A percentile compares a stretch with the other conserved stretches of the same genome.
These are phyloP conservation scores for Channa maculata DNA, from an alignment of 2,113 vertebrate species.

Conservation along the genomic window DNA sequence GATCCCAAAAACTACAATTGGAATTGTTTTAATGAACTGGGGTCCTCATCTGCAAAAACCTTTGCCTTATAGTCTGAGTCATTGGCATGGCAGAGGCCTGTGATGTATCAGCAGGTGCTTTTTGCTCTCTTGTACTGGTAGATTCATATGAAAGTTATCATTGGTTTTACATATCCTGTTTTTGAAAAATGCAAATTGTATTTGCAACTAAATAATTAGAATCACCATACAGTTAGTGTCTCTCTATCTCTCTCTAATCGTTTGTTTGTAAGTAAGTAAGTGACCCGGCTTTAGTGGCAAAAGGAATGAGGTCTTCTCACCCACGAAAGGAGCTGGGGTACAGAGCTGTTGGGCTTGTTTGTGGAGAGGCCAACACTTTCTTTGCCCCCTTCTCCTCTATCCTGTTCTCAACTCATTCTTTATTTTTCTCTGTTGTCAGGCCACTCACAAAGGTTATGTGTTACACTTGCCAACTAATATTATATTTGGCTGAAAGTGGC, in stretches of 20 bases:
- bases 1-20: neutral
- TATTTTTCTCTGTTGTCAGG: conserved; percentile 37
- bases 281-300: conserved; percentile 31
- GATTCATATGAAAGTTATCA: no score
- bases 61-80: no score
- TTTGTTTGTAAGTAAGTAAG: neutral
- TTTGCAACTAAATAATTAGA: no score
- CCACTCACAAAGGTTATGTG: conserved; percentile 50
- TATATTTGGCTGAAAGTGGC: conserved; percentile 31
- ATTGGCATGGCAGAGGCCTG: neutral
- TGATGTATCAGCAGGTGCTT: no score
- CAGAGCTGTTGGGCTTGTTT: conserved; percentile 67
- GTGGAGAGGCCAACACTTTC: conserved; percentile 47
- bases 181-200: no score
- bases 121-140: no score
- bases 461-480: conserved; percentile 64
- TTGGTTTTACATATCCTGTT: no score
- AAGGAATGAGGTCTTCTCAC: conserved; percentile 51
- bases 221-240: no score
- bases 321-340: conserved; percentile 46
- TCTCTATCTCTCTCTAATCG: no score
- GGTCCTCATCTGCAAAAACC: no score
- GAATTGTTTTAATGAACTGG: neutral
- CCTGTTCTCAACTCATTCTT: conserved; percentile 32
- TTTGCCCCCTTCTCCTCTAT: conserved; percentile 5